Evolutionary conservation across 1,140 invertebrate genomes (phyloP).

Genomic region (Solenopsis invicta): DNA sequence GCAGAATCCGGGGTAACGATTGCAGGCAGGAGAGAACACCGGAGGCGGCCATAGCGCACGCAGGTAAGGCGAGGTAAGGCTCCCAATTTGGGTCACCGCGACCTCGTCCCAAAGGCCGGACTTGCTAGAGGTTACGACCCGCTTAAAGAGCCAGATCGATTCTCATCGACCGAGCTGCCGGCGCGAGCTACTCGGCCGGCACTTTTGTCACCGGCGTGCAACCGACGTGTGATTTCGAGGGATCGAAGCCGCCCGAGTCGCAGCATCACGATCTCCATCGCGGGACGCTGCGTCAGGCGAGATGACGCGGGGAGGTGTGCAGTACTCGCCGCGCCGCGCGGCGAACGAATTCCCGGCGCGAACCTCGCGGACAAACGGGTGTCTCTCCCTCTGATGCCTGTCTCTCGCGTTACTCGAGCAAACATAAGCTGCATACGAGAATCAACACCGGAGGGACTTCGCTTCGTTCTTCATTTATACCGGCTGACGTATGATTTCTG

Average conservation of each 20-base stretch:
- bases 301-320: too few relatives aligned
- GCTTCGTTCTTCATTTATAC: slow-evolving; percentile 17
- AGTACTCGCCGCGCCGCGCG: too few relatives aligned
- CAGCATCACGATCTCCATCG: not conserved
- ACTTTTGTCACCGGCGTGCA: slow-evolving; percentile 69
- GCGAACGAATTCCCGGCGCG: not conserved
- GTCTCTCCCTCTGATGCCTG: not conserved
- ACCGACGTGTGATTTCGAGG: not conserved
- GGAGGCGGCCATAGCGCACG: slow-evolving; percentile 74
- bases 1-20: slow-evolving; percentile 87
- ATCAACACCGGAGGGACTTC: not conserved
- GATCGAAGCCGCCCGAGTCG: not conserved
- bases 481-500: slow-evolving; percentile 22
- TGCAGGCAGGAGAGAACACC: slow-evolving; percentile 78
- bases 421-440: not conserved
- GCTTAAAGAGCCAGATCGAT: slow-evolving; percentile 82
- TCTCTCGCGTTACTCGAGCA: slow-evolving; percentile 9
- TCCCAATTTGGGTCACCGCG: slow-evolving; percentile 84
- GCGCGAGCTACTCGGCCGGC: slow-evolving; percentile 19
- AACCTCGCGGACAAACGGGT: not conserved
- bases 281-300: not conserved
- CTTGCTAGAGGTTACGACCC: slow-evolving; percentile 84
- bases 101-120: slow-evolving; percentile 83
- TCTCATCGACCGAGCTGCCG: slow-evolving; percentile 77
- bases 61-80: slow-evolving; percentile 78